Percentiles rank a stretch among this genome's conserved stretches.
Conservation (phyloP, 2,888 invertebrate species). For the Nysson spinosus region DNA sequence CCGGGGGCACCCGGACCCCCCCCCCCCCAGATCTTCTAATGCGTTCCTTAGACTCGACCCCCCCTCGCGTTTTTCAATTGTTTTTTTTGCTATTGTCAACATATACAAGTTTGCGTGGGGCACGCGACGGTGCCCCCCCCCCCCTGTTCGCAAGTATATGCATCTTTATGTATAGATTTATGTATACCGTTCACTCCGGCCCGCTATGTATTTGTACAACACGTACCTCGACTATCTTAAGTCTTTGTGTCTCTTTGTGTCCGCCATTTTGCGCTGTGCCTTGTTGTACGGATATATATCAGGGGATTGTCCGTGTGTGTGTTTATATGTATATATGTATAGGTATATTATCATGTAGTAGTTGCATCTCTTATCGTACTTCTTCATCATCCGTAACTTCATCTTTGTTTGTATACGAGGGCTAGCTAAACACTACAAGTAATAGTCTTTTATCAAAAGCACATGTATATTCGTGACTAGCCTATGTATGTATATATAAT, state of each 20-base stretch:
- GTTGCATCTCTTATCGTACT: conserved; percentile 35
- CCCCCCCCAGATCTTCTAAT: conserved; percentile 22
- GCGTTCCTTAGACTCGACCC: too few species aligned
- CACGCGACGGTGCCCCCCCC: too few species aligned
- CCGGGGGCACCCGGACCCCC: too few species aligned
- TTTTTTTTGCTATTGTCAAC: conserved; percentile 54
- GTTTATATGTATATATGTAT: conserved; percentile 14
- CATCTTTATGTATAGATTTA: conserved; percentile 34
- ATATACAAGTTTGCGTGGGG: conserved; percentile 52
- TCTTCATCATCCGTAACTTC: background rate
- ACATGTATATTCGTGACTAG: conserved; percentile 74
- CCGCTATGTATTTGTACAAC: too few species aligned
- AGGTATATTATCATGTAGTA: conserved; percentile 41
- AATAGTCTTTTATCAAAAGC: conserved; percentile 76
- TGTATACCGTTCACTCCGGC: too few species aligned
- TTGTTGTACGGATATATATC: too few species aligned
- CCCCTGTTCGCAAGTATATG: background rate
- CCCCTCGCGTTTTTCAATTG: background rate
- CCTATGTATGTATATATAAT: conserved; percentile 70
- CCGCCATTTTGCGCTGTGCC: too few species aligned
- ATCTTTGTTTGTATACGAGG: conserved; percentile 58
- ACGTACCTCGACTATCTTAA: too few species aligned
- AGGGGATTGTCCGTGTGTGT: conserved; percentile 12
- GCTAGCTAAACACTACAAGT: conserved; percentile 68
- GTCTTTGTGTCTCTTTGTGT: too few species aligned